phyloP scores from a whole-genome alignment of 2,888 invertebrate species.

The Drosophila heteroneura region DNA sequence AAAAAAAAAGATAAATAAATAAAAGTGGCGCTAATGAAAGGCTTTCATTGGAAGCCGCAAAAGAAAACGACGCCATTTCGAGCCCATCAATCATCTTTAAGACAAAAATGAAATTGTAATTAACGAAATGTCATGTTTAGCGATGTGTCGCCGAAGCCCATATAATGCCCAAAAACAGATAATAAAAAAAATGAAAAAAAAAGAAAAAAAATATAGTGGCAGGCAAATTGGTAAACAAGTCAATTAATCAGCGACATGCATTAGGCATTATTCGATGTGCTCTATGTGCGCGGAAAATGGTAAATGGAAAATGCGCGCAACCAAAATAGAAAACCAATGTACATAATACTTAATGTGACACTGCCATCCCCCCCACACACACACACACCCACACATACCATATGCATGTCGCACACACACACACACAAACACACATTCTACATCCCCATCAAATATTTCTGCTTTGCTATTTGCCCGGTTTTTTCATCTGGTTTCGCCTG shows the following conservation, averaged over 20 bases:
- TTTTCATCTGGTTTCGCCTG: not conserved
- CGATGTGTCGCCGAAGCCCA: conserved; percentile 11
- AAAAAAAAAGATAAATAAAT: not conserved
- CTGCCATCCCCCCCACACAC: conserved; percentile 4
- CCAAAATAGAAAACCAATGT: conserved; percentile 23
- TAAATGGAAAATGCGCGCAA: conserved; percentile 12
- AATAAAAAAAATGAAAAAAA: conserved; percentile 9
- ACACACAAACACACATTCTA: not conserved
- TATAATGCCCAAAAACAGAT: conserved; percentile 44
- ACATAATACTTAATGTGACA: conserved; percentile 23
- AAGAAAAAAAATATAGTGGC: conserved; percentile 6
- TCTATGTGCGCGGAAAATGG: conserved; percentile 17
- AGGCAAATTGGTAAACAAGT: conserved; percentile 61
- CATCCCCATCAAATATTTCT: conserved; percentile 15
- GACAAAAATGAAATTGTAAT: conserved; percentile 35
- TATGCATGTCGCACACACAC: not conserved
- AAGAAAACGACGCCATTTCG: conserved; percentile 20
- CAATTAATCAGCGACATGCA: conserved; percentile 62
- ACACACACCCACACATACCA: not conserved
- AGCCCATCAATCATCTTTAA: conserved; percentile 46
- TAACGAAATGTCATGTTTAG: conserved; percentile 38
- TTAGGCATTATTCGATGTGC: conserved; percentile 40
- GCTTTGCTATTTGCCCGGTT: conserved; percentile 2
- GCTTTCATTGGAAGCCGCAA: not conserved
- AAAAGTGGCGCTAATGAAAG: not conserved